Evolutionary conservation across 2,113 vertebrate species (phyloP).

Genomic region (cat (Felis catus)): DNA sequence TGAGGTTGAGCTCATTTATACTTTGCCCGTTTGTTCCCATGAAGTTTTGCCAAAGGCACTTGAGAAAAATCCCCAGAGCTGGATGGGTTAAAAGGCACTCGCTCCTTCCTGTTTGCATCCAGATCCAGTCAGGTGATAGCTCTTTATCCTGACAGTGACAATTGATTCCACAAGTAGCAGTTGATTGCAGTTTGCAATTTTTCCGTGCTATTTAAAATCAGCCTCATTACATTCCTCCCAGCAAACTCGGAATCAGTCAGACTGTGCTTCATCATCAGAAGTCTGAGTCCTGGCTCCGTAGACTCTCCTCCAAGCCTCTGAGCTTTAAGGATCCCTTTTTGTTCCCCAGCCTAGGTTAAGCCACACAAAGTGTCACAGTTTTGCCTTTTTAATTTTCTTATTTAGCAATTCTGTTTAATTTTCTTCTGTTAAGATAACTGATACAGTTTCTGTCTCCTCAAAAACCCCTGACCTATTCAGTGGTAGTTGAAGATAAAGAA

Average conservation of each 20-base stretch:
- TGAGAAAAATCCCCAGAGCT: not conserved
- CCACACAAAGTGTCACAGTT: not conserved
- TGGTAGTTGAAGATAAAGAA: not conserved
- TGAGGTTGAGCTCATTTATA: not conserved
- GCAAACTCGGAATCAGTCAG: not conserved
- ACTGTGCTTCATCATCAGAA: not conserved
- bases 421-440: conserved; percentile 1
- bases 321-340: not conserved
- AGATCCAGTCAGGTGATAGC: not conserved
- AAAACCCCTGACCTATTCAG: not conserved
- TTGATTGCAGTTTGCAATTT: not conserved
- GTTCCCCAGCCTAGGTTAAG: not conserved
- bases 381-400: not conserved
- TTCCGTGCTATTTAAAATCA: not conserved
- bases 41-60: not conserved
- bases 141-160: not conserved
- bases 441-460: not conserved
- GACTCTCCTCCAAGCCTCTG: not conserved
- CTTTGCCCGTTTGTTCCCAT: not conserved
- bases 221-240: not conserved
- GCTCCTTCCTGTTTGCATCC: not conserved
- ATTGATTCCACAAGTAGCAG: not conserved
- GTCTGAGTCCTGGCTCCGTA: not conserved
- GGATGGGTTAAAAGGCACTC: not conserved
- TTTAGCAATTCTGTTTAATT: not conserved